Conservation (phyloP, 1,140 invertebrate genomes). For the Sinonovacula constricta region DNA sequence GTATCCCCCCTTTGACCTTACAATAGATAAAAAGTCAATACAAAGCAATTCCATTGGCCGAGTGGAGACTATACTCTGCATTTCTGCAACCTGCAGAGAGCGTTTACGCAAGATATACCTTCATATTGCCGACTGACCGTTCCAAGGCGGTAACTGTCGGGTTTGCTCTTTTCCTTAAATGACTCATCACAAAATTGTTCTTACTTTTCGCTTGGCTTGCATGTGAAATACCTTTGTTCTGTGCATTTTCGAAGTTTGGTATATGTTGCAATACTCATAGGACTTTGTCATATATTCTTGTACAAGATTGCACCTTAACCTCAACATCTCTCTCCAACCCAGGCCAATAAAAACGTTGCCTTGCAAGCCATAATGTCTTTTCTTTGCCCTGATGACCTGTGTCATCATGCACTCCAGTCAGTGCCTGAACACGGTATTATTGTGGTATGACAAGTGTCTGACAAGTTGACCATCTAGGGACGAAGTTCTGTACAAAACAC, state of each 20-base stretch:
- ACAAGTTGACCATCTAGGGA: background rate
- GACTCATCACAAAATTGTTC: no score
- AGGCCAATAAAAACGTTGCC: conserved; percentile 8
- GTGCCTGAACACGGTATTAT: background rate
- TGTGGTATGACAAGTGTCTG: background rate
- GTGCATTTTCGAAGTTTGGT: no score
- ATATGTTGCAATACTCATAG: no score
- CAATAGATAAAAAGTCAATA: conserved; percentile 25
- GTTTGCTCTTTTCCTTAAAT: no score
- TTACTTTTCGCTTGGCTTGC: no score
- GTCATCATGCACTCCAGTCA: conserved; percentile 2
- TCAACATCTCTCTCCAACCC: conserved; percentile 6
- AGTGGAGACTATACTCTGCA: no score
- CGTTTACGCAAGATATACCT: no score
- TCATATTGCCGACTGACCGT: no score
- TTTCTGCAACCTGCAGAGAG: no score
- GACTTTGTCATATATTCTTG: no score
- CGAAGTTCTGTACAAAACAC: background rate
- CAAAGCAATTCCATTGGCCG: conserved; percentile 26
- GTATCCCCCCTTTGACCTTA: conserved; percentile 23
- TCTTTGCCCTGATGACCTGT: background rate
- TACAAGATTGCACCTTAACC: conserved; percentile 1
- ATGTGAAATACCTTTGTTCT: no score
- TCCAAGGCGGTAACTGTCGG: no score
- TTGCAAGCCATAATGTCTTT: background rate